Evolutionary conservation across 2,113 vertebrate genomes (phyloP).

Genomic region (Zosterops lateralis): DNA sequence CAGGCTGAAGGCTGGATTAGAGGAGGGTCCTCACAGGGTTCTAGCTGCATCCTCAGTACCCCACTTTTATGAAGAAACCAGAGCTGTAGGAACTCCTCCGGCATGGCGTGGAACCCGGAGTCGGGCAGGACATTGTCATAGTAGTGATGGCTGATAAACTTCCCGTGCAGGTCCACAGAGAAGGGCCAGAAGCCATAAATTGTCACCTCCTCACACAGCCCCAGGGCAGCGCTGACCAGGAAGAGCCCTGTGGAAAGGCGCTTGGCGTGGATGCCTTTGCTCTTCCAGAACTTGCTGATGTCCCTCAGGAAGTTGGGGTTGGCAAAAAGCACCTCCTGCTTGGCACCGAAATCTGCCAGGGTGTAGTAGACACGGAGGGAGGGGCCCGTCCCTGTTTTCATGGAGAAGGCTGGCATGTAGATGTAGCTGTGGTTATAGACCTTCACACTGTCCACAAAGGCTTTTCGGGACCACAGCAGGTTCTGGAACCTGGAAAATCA

Average conservation of each 20-base stretch:
- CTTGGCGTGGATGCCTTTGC: slow-evolving; percentile 85
- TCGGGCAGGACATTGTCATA: slow-evolving; percentile 92
- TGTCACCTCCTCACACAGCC: slow-evolving; percentile 91
- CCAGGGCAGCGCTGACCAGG: slow-evolving; percentile 89
- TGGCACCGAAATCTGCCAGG: slow-evolving; percentile 83
- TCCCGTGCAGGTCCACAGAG: slow-evolving; percentile 78
- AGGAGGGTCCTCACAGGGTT: slow-evolving; percentile 71
- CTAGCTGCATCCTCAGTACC: slow-evolving; percentile 83
- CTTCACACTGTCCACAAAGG: slow-evolving; percentile 90
- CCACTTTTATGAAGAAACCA: slow-evolving; percentile 95
- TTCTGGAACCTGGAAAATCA: slow-evolving; percentile 86
- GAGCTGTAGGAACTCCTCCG: slow-evolving; percentile 94
- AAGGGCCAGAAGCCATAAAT: slow-evolving; percentile 98
- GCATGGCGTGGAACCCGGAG: slow-evolving; percentile 93
- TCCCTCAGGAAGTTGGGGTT: slow-evolving; percentile 90
- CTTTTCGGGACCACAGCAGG: slow-evolving; percentile 91
- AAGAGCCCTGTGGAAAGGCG: slow-evolving; percentile 95
- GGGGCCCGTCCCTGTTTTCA: slow-evolving; percentile 87
- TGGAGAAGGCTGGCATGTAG: slow-evolving; percentile 97
- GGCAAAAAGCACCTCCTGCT: slow-evolving; percentile 91
- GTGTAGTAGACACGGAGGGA: slow-evolving; percentile 89
- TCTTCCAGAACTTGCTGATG: slow-evolving; percentile 92
- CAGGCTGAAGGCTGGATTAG: slow-evolving; percentile 33
- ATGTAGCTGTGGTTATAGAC: slow-evolving; percentile 91
- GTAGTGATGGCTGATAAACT: slow-evolving; percentile 93